These are phyloP conservation scores for Brenthis daphne DNA, from an alignment of 2,888 invertebrate genomes.

Conservation along the genomic window DNA sequence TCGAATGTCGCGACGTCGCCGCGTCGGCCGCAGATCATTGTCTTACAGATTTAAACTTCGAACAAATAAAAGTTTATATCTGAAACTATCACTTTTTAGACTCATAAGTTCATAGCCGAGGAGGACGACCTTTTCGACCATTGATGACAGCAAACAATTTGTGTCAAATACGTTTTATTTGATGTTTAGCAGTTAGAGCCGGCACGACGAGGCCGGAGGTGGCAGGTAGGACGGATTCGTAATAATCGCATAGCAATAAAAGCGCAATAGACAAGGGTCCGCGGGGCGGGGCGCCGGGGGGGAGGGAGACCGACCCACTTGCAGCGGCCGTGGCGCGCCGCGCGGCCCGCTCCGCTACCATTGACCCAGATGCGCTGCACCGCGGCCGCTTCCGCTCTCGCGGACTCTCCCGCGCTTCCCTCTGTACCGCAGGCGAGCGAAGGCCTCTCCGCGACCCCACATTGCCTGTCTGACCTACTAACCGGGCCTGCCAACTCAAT, in stretches of 20 bases:
- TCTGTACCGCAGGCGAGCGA: conserved; percentile 41
- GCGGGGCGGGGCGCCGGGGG: conserved; percentile 33
- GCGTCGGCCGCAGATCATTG: conserved; percentile 3
- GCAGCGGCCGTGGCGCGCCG: conserved; percentile 33
- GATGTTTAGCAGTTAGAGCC: not conserved
- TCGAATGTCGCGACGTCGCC: conserved; percentile 25
- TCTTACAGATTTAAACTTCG: not conserved
- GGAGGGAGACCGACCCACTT: conserved; percentile 43
- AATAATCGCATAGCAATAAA: conserved; percentile 46
- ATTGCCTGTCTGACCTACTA: conserved; percentile 58
- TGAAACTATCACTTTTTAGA: too few species aligned
- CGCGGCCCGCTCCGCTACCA: conserved; percentile 51
- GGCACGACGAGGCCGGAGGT: conserved; percentile 18
- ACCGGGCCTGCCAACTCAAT: conserved; percentile 45
- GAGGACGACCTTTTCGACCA: too few species aligned
- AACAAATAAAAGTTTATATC: too few species aligned
- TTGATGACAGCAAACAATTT: too few species aligned
- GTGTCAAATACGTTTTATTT: too few species aligned
- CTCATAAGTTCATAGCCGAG: too few species aligned
- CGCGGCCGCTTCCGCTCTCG: conserved; percentile 32
- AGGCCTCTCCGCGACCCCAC: conserved; percentile 49
- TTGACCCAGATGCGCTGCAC: conserved; percentile 48
- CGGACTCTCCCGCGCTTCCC: conserved; percentile 22
- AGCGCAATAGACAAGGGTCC: conserved; percentile 45
- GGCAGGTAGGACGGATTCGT: conserved; percentile 9